A percentile compares a stretch with the other conserved stretches of the same genome.
These are phyloP conservation scores for Pantala flavescens DNA, from an alignment of 1,140 invertebrate species.

Conservation along the genomic window DNA sequence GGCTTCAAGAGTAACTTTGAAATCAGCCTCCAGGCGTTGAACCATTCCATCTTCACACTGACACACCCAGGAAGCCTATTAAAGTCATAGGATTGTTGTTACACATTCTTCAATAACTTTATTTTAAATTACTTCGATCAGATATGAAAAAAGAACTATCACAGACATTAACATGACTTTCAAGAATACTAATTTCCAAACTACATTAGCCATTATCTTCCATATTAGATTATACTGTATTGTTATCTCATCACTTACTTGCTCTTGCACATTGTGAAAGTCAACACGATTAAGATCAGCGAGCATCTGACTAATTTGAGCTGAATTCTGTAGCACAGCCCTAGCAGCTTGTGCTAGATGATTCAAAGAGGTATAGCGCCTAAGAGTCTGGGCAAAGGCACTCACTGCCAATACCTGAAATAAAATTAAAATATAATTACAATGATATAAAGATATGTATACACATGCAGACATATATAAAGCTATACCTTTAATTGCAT, in stretches of 20 bases:
- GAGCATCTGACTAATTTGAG: slow-evolving; percentile 95
- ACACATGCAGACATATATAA: neutral
- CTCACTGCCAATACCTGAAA: slow-evolving; percentile 59
- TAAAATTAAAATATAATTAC: slow-evolving; percentile 17
- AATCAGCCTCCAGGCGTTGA: slow-evolving; percentile 80
- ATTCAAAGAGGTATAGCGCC: slow-evolving; percentile 96
- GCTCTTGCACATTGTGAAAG: slow-evolving; percentile 89
- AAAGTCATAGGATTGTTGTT: slow-evolving; percentile 18
- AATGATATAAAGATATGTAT: neutral
- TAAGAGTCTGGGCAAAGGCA: slow-evolving; percentile 87
- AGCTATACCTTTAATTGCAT: slow-evolving; percentile 62
- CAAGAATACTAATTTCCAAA: too few species aligned
- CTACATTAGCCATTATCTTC: too few species aligned
- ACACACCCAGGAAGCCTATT: slow-evolving; percentile 95
- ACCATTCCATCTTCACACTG: slow-evolving; percentile 84
- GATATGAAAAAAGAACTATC: too few species aligned
- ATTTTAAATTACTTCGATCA: too few species aligned
- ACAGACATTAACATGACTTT: too few species aligned
- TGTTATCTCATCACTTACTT: slow-evolving; percentile 43
- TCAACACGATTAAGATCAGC: slow-evolving; percentile 94
- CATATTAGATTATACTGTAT: too few species aligned
- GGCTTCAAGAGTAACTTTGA: slow-evolving; percentile 84
- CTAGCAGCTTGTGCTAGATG: slow-evolving; percentile 93
- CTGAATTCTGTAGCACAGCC: slow-evolving; percentile 89
- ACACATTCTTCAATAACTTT: neutral